Evolutionary conservation across 2,888 invertebrate genomes (phyloP), one percentile per base, ranked within the genome.

Genomic region (Sclerodermus sp.): DNA sequence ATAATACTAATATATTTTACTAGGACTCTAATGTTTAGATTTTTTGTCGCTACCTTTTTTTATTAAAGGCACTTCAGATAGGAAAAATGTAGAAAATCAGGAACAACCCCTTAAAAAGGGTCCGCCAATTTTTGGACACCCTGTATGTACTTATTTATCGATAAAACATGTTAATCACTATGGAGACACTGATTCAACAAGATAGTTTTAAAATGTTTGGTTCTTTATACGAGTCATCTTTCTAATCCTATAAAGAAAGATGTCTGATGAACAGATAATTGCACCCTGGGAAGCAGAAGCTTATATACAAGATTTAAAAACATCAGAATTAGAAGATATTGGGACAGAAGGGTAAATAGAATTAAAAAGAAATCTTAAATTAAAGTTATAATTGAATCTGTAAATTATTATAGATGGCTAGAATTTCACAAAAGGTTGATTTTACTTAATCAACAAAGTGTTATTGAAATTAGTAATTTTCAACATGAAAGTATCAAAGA

Each of bases 401-500:
- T 37, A 32, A 29, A 13, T 44, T 42, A 51, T 61, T 76, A 62
- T 53, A 90, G 89, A 45, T 93, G 92, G 92, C 79, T 91, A 41
- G 89, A 90, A 63, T 87, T 85, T 79, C 94, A 95, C 71, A 87
- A 91, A 71, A 83, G 88, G 65, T 74, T 94, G 8, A 89, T 93
- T 69, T 90, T 93, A 75, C 75, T 96, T 10, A 91, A 91, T 69
- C 93, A 95, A 77, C 92, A 95, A 80, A 93, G 93, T 1, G 85
- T 91, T 38, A 75, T 92, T 37, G 93, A 93, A 81, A 91, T 91
- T 1, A 83, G 85, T 10, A 84, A 84, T 18, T 81, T 89, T 68
- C 86, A 87, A 60, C 93, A 94, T 76, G 95, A 96, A 78, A 83
- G 85, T 45, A 88, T 93, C 0, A 93, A 93, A 79, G 93, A 94